Base-by-base conservation (phyloP, 2,888 invertebrate species). In the Dilophus febrilis region DNA sequence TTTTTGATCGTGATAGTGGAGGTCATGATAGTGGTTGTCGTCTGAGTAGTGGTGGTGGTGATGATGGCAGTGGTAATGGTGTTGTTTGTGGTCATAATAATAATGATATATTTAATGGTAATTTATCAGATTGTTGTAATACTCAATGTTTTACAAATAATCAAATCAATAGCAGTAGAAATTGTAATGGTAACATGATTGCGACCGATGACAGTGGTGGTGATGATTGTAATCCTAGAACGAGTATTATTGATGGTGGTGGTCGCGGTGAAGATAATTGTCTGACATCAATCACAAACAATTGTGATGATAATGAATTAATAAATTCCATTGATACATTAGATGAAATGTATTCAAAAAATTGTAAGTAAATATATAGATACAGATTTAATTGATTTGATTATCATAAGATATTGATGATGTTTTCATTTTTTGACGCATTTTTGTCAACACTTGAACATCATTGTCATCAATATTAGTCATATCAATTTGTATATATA, bases 251-350 rank as follows among this genome's bases (percentile, higher is more conserved):
- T 19, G 26, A 28, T 26, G 27, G 27, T 35, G 19, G 19, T 28
- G 13, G 16, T 36, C 27, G 28, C 28, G 49, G 46, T 30, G 47
- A 48, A 18, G 47, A 51, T n/a, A n/a, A n/a, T n/a, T n/a, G n/a
- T n/a, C n/a, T n/a, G n/a, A n/a, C n/a, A n/a, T n/a, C n/a, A n/a
- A n/a, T n/a, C n/a, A n/a, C n/a, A n/a, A n/a, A n/a, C n/a, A n/a
- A n/a, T n/a, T n/a, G n/a, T n/a, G n/a, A n/a, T 40, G 47, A 51
- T 31, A 39, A 49, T 44, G 53, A 52, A 45, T 51, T 61, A 46
- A 57, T 56, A 53, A 57, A 56, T 50, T 53, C 58, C 42, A 56
- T 59, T 35, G 61, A 62, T 49, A 52, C 56, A 44, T 60, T 59
- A 47, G 58, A 57, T 43, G 55, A 55, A 50, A 56, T 55, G 43